phyloP scores from a whole-genome alignment of 37 sponge, comb jelly and placozoan species.

The Ianthella basta region DNA sequence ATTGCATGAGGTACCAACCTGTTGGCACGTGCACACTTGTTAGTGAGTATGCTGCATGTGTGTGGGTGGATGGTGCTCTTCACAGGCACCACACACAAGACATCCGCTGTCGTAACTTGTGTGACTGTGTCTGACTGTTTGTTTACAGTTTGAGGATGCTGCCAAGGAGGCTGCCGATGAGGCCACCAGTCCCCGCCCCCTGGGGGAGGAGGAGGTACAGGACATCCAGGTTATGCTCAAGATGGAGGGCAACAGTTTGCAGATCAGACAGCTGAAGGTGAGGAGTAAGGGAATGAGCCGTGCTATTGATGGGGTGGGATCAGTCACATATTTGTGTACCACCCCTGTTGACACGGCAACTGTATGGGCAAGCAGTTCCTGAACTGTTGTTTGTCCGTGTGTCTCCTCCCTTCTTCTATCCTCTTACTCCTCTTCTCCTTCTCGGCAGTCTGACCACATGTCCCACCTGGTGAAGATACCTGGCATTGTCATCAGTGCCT shows the following conservation, averaged over 20 bases:
- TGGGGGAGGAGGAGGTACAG: slow-evolving; percentile 84
- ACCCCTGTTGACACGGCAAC: not conserved
- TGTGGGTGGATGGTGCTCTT: too few species aligned
- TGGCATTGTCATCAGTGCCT: slow-evolving; percentile 95
- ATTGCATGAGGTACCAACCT: too few species aligned
- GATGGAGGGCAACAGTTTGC: slow-evolving; percentile 73
- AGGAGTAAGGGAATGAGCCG: not conserved
- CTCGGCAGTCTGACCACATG: slow-evolving; percentile 91
- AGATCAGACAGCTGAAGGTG: slow-evolving; percentile 92
- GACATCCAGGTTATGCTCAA: slow-evolving; percentile 92
- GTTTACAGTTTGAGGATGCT: slow-evolving; percentile 91
- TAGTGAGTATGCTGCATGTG: too few species aligned
- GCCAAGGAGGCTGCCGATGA: slow-evolving; percentile 97
- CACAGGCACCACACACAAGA: too few species aligned
- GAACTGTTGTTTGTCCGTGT: not conserved
- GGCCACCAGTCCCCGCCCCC: slow-evolving; percentile 90
- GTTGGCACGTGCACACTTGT: too few species aligned
- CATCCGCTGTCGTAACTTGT: too few species aligned
- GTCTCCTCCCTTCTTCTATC: not conserved
- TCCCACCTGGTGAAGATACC: slow-evolving; percentile 94
- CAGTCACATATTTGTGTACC: not conserved
- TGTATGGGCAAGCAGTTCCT: not conserved
- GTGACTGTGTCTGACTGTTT: too few species aligned
- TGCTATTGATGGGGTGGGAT: not conserved
- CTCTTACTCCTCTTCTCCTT: not conserved